Evolutionary conservation across 2,797 vertebrate species (phyloP).

Genomic region (Takifugu ocellatus): DNA sequence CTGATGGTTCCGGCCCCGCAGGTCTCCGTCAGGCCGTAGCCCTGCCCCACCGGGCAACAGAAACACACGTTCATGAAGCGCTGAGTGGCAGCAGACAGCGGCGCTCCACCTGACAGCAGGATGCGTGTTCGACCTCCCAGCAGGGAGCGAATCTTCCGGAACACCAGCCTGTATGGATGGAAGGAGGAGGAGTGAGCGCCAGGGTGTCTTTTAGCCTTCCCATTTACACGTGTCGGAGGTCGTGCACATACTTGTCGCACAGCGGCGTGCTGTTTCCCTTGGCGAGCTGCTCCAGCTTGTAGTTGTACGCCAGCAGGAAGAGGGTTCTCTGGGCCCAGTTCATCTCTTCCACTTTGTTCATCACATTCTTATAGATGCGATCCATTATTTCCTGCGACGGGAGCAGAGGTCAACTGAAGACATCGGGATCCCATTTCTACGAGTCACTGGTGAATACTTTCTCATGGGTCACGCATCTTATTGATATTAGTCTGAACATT

Average conservation of each 20-base stretch:
- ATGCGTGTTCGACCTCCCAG: constrained; percentile 86
- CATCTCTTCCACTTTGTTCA: constrained; percentile 93
- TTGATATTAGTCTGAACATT: no score
- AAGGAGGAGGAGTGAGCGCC: neutral
- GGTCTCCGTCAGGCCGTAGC: constrained; percentile 93
- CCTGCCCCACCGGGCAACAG: constrained; percentile 94
- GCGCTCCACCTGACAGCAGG: constrained; percentile 90
- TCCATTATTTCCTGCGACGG: constrained; percentile 93
- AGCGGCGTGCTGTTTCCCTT: constrained; percentile 86
- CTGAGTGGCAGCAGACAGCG: constrained; percentile 90
- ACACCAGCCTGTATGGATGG: constrained; percentile 77
- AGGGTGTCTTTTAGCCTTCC: no score
- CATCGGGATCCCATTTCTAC: no score
- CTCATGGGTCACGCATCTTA: no score
- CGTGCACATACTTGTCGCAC: constrained; percentile 81
- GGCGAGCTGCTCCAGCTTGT: constrained; percentile 92
- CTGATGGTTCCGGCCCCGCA: constrained; percentile 90
- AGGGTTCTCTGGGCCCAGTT: constrained; percentile 83
- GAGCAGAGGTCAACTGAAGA: neutral
- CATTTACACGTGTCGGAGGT: neutral
- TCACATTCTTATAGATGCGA: constrained; percentile 96
- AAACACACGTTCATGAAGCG: constrained; percentile 98
- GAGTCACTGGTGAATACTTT: neutral
- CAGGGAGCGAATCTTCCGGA: constrained; percentile 85
- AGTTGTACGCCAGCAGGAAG: constrained; percentile 92